Conservation (phyloP, 1,140 invertebrate genomes). For the Globodera ellingtonae region DNA sequence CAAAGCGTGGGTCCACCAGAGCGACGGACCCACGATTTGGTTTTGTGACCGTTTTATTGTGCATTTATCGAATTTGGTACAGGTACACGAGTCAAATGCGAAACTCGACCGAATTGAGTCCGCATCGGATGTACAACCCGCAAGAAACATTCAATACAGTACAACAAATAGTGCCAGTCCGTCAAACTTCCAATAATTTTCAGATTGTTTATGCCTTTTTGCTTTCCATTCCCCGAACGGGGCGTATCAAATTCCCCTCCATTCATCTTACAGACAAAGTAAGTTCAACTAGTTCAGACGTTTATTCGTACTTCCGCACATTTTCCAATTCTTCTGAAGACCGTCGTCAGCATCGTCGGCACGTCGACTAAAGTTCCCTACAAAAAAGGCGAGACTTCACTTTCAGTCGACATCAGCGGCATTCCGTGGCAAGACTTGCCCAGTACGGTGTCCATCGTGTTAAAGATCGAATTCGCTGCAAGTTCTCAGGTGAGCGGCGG, state of each 20-base stretch:
- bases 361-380: conserved; percentile 33
- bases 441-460: conserved; percentile 46
- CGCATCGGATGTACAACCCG: conserved; percentile 35
- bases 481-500: conserved; percentile 4
- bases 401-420: conserved; percentile 30
- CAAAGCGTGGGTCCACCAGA: conserved; percentile 69
- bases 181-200: neutral
- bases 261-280: conserved; percentile 43
- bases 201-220: conserved; percentile 46
- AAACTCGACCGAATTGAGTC: conserved; percentile 12
- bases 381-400: neutral
- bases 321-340: conserved; percentile 31
- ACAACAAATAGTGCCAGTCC: neutral
- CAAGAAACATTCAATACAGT: conserved; percentile 37
- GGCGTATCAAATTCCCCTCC: conserved; percentile 39
- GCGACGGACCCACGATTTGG: conserved; percentile 54
- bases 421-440: conserved; percentile 41
- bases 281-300: neutral
- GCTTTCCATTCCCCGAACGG: conserved; percentile 28
- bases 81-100: conserved; percentile 44
- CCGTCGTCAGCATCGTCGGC: conserved; percentile 48
- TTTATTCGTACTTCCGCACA: conserved; percentile 1
- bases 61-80: conserved; percentile 2
- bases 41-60: conserved; percentile 21
- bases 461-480: conserved; percentile 58